Evolutionary conservation across 2,113 vertebrate species (phyloP).

Genomic region (Prunella himalayana): DNA sequence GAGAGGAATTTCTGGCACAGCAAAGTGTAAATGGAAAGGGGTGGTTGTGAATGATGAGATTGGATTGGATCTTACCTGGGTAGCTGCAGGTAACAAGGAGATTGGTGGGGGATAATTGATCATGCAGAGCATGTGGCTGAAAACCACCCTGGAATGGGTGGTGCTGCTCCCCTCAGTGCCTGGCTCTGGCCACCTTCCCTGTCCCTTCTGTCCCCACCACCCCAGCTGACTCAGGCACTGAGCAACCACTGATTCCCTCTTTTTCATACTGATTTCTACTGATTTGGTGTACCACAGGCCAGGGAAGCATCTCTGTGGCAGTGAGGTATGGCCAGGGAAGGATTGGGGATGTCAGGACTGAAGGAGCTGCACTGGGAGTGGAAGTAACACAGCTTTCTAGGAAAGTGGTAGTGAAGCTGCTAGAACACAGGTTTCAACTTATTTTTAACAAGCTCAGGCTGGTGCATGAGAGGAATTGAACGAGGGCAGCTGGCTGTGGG

Average conservation of each 20-base stretch:
- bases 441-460: background rate
- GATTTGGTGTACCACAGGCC: background rate
- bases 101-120: background rate
- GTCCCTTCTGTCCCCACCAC: background rate
- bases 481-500: background rate
- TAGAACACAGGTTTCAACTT: background rate
- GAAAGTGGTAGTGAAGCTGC: background rate
- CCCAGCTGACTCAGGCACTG: background rate
- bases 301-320: background rate
- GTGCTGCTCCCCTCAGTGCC: background rate
- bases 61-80: background rate
- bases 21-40: background rate
- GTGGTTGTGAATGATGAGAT: background rate
- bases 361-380: background rate
- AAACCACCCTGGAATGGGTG: background rate
- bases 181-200: background rate
- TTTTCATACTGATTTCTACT: background rate
- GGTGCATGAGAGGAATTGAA: background rate
- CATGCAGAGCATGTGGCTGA: background rate
- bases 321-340: background rate
- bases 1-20: background rate
- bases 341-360: background rate
- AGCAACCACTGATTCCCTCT: background rate
- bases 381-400: background rate
- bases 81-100: background rate